Base-by-base conservation (phyloP, 2,113 vertebrate genomes). In the Channa maculata region DNA sequence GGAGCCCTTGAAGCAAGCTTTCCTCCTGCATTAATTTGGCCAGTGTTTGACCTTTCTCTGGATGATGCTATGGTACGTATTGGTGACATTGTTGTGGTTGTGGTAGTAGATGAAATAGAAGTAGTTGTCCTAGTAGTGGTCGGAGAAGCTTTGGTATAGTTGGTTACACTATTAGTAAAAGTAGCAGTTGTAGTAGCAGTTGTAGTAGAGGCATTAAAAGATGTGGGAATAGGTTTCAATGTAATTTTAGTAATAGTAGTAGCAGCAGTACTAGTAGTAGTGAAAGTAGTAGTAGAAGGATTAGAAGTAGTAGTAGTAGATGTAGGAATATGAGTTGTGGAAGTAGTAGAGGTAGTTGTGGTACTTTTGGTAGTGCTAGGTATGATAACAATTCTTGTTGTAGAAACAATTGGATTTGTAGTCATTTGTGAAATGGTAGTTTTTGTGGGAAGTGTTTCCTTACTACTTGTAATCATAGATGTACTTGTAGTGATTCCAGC, bases 1-100 rank as follows among this genome's bases (percentile, higher is more conserved):
- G 82, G 65, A 2, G 70, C 39, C 39, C 78, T 73, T 81, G 88
- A 63, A 71, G 60, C 87, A 57, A 76, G 86, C 38, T 81, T 88
- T 46, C 59, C 76, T 54, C 62, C 89, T 55, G 63, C 84, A 33
- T 80, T 76, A 51, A 79, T 75, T 0, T 71, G 77, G 9, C 58
- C 68, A 45, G 45, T 0, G 1, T 34, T 75, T 13, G 70, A 68
- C 59, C 50, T 86, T 54, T 71, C 74, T 67, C 36, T 66, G 60
- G 72, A 48, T 54, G 73, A 67, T 37, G 65, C 24, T 75, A 62
- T 72, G 24, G 84, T 63, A 65, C 68, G 78, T 61, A 52, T 64
- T 67, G 69, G n/a, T 65, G 50, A 75, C 24, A 13, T 49, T 24
- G 24, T 71, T 52, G 66, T 0, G 24, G 64, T 65, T 2, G 63